Evolutionary conservation across 2,888 invertebrate species (phyloP).

Genomic region (Macroteleia sp.): DNA sequence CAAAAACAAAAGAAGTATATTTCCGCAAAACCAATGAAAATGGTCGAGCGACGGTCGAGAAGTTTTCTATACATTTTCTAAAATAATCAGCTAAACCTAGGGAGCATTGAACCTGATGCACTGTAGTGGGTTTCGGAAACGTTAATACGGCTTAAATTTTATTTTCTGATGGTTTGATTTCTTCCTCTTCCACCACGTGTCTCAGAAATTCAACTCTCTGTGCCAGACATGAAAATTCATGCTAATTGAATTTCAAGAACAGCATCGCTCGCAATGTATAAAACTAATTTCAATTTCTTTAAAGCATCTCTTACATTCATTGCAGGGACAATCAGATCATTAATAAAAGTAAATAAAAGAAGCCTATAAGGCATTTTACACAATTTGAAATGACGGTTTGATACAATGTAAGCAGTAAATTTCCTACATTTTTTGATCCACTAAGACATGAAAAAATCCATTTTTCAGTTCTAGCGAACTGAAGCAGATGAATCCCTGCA

Average conservation of each 20-base stretch:
- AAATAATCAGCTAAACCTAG: slow-evolving; percentile 20
- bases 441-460: not conserved
- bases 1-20: not conserved
- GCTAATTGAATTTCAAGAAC: not conserved
- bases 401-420: too few species aligned
- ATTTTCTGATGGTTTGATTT: not conserved
- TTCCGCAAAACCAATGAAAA: not conserved
- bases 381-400: too few species aligned
- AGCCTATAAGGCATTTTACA: not conserved
- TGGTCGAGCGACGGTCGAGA: not conserved
- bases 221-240: not conserved
- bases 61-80: slow-evolving; percentile 36
- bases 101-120: slow-evolving; percentile 14
- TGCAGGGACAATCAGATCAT: not conserved
- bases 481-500: slow-evolving; percentile 68
- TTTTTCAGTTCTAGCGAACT: slow-evolving; percentile 27
- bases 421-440: not conserved
- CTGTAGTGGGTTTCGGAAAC: slow-evolving; percentile 58
- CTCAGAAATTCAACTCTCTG: not conserved
- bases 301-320: not conserved
- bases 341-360: not conserved
- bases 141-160: not conserved
- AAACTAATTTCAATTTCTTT: not conserved
- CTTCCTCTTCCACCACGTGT: slow-evolving; percentile 68
- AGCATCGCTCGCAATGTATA: not conserved